A percentile compares a stretch with the other conserved stretches of the same genome.
Conservation (phyloP, 2,113 vertebrate genomes). For the Alouatta palliata region DNA sequence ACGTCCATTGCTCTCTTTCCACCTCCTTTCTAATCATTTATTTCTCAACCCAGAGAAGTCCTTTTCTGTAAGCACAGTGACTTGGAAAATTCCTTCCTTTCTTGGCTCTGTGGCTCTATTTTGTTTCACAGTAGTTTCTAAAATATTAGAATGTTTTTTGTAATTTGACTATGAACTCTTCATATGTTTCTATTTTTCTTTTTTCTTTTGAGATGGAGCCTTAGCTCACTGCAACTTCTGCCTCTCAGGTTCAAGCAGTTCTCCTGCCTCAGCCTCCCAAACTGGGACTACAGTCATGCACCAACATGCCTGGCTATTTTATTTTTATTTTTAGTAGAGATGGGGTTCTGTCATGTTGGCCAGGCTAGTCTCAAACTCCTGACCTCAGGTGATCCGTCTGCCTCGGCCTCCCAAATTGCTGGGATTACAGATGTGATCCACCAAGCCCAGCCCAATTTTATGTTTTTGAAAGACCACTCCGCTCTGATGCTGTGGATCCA, state of each 20-base stretch:
- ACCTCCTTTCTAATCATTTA: not conserved
- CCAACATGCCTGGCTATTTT: no score
- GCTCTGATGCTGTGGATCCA: not conserved
- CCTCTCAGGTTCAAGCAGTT: no score
- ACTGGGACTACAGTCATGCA: no score
- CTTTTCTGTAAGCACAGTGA: not conserved
- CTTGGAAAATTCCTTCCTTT: not conserved
- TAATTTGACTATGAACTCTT: not conserved
- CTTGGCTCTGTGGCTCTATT: not conserved
- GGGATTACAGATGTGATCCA: not conserved
- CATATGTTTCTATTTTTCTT: no score
- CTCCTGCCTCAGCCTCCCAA: no score
- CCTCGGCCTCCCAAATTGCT: not conserved
- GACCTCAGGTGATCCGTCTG: not conserved
- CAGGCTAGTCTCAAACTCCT: not conserved
- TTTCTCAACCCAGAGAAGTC: not conserved
- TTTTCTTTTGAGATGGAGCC: no score
- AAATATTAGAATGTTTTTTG: not conserved
- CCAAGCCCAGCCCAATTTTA: not conserved
- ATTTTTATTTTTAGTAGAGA: not conserved
- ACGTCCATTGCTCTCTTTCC: not conserved
- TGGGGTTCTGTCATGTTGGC: not conserved
- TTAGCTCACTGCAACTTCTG: no score
- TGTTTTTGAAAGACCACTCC: not conserved
- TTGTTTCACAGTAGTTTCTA: conserved; percentile 1